Base-by-base conservation (phyloP, 35 echinoderm and acorn worm species). In the Lytechinus pictus region DNA sequence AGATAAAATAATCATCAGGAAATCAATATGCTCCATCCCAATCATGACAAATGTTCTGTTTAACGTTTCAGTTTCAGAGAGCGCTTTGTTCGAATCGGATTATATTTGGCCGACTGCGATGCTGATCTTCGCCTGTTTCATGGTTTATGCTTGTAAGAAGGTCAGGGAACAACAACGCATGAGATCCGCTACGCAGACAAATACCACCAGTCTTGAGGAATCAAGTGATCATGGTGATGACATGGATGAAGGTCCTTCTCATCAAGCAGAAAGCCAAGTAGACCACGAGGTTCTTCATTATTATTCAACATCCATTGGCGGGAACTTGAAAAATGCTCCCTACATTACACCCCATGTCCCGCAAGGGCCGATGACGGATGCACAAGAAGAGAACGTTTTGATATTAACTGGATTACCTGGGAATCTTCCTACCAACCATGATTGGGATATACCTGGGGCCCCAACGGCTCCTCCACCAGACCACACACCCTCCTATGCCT, bases 41-140 rank as follows among this genome's bases (percentile, higher is more conserved):
- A 71, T 71, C 9, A 21, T 16, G 16, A 0, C 16, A 71, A 21
- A 2, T 21, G 19, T 71, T 71, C 14, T 44, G 33, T 71, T 71
- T 71, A 71, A 71, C 61, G 24, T 71, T 71, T 71, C 66, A n/a
- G 66, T 79, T 79, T 79, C 66, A 79, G 66, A 79, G n/a, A 79
- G 66, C 66, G 8, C 3, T 79, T 8, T 24, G n/a, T 79, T 79
- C 6, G 66, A 79, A 79, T 79, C 66, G 16, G n/a, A 19, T 4
- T 79, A 79, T 79, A 7, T 79, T 24, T 79, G 66, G 66, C 66
- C 66, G 66, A 16, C n/a, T n/a, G 66, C 66, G 19, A 79, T 79
- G 66, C 19, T 79, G 66, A 79, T 79, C 19, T 79, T 79, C 21
- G 66, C 4, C 19, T 16, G 66, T 79, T 79, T 79, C 66, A 79